Conservation (phyloP, 53 echinoderm and acorn worm species). For the Hippasteria phrygiana region DNA sequence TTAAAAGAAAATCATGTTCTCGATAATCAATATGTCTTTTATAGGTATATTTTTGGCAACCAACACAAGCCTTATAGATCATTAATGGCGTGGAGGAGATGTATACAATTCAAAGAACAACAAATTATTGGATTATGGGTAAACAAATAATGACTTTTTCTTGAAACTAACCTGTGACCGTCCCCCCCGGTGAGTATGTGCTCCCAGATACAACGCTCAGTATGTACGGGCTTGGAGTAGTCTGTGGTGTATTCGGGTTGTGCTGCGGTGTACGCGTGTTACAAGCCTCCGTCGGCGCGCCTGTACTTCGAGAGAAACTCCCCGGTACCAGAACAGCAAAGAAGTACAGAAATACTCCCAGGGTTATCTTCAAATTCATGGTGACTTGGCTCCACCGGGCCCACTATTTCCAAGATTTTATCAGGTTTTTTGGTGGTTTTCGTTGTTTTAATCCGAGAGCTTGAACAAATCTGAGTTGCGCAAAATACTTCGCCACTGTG, state of each 20-base stretch:
- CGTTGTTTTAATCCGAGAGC: background rate
- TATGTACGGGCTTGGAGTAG: background rate
- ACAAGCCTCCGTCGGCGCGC: background rate
- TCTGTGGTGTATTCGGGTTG: background rate
- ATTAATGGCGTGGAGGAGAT: no score
- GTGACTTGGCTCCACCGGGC: background rate
- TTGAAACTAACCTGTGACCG: constrained; percentile 8
- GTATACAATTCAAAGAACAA: no score
- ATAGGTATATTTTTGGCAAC: no score
- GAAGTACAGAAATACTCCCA: background rate
- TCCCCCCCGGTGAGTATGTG: background rate
- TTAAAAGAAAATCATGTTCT: no score
- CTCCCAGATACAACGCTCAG: background rate
- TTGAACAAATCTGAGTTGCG: background rate
- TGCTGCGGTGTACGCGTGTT: background rate
- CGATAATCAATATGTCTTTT: no score
- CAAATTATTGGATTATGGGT: background rate
- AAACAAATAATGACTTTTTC: background rate
- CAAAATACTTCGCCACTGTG: background rate
- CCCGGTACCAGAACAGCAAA: background rate
- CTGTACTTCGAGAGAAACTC: background rate
- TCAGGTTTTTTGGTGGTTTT: background rate
- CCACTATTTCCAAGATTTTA: background rate
- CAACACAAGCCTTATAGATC: no score
- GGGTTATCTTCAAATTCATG: background rate